Evolutionary conservation across 2,797 vertebrate genomes (phyloP), one percentile per base, ranked within the genome.

Genomic region (Scolopax bukidnonensis): DNA sequence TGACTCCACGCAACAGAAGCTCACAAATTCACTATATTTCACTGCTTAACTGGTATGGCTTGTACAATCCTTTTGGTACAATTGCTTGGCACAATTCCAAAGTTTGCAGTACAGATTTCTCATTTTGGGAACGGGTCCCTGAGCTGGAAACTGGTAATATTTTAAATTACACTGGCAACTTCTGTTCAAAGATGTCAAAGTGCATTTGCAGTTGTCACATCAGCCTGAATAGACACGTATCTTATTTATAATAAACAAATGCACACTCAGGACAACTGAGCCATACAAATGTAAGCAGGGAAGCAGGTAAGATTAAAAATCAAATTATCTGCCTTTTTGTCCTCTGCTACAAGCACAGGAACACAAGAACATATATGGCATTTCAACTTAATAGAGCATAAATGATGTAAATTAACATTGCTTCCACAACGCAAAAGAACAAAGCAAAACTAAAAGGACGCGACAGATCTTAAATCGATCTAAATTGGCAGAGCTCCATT

Each of bases 381-480:
- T 91, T 80, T 90, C 57, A 75, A 53, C 50, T 81, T 84, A 73
- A 43, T n/a, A 90, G 88, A 86, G 83, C 80, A 95, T 63, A 91
- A 87, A 85, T 77, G 5, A 91, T 27, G 69, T 25, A 87, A 89
- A 87, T 76, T 54, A 90, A 56, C 60, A 74, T 8, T 43, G 80
- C 47, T 93, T 87, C 63, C 77, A 48, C 63, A 63, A 45, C 2
- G 54, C 59, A 78, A 65, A 76, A 61, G 28, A 76, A 87, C 40
- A 80, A 82, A 93, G 54, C 47, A 75, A 86, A 93, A 59, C 84
- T 33, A 61, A 86, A 89, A 91, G 50, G 43, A 90, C 38, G 69
- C 4, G 7, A 78, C 17, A 51, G 61, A 90, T 95, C 82, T 95
- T 64, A 74, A 87, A 95, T 33, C 16, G 56, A 86, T 74, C 51